Base-by-base conservation (phyloP, 2,888 invertebrate genomes). In the Sphaeridia pumilis region DNA sequence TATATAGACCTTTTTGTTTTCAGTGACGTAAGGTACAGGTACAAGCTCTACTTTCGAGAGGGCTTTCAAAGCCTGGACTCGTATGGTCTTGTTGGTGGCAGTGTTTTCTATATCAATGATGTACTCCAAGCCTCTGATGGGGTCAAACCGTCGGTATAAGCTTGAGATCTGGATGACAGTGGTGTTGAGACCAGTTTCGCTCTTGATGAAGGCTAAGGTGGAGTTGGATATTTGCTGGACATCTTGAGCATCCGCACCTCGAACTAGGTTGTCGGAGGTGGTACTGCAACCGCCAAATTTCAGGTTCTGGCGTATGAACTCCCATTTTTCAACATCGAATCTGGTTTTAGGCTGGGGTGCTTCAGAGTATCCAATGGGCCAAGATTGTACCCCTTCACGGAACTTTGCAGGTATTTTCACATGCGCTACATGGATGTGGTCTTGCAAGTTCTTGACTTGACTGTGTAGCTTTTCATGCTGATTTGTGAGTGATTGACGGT, bases 11-110 rank as follows among this genome's bases (percentile, higher is more conserved):
- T 94, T 78, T 60, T 87, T 76, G 4, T 84, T 87, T 76, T 97
- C 95, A 0, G 94, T 95, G 1, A 95, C 94, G 73, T 94, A 95
- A 0, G 93, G 94, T 69, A 90, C 87, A 1, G 87, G 83, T 35
- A 93, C 78, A 55, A 95, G 80, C 69, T 94, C 89, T 7, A 90
- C 86, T 55, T 82, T 80, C 17, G 89, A 89, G 14, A 87, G 84
- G 60, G 93, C 85, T 49, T 83, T 81, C 36, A 86, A 78, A 73
- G 54, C 55, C 43, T 90, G 83, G 61, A 90, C 77, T n/a, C 51
- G 34, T 5, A 49, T 47, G 12, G n/a, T 36, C 17, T 14, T 24
- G 12, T 12, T 48, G 10, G 17, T 36, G 60, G 70, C 70, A 14
- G 73, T 74, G 17, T 69, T 72, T 28, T 41, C 24, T n/a, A 83